Base-by-base conservation (phyloP, 2,888 invertebrate genomes). In the Eudemis profundana region DNA sequence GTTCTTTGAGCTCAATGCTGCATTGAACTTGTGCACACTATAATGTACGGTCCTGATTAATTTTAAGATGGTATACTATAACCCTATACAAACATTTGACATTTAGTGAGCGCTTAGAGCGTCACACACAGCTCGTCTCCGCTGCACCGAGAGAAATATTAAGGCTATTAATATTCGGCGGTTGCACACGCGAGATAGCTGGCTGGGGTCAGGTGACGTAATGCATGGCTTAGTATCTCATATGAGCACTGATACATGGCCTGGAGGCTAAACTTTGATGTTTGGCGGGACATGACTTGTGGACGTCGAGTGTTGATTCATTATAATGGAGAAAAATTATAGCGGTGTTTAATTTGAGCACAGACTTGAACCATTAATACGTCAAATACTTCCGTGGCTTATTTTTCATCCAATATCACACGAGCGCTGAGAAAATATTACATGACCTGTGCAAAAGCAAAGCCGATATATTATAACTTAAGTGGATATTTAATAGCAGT, bases 151-250 rank as follows among this genome's bases (percentile, higher is more conserved):
- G 83, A 84, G 87, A 89, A 83, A 87, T 89, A 89, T 89, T 86
- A 84, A 74, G 77, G 84, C 82, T 82, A 88, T 90, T 86, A 87
- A 89, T 89, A 88, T 85, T 86, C 83, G 82, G 83, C 78, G 85
- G 85, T 82, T 86, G 88, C 83, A 84, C 80, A 82, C 78, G 74
- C 74, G 81, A 88, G 89, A 89, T 89, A 87, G 77, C 83, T 79
- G 76, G 50, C 46, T 73, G 73, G 71, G 77, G 80, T 82, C 83
- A 84, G 79, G 81, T 85, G 85, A 85, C 82, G 75, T 83, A 82
- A 86, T 82, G 78, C 80, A 86, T 78, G 68, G 71, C 74, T 69
- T 76, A 76, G 72, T 73, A 70, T 70, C 72, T 72, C 71, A 72
- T 70, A 71, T 40, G 72, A 69, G 62, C 70, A 68, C 63, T 70